These are phyloP conservation scores for Ceryle rudis DNA, from an alignment of 2,797 vertebrate species.

Conservation along the genomic window DNA sequence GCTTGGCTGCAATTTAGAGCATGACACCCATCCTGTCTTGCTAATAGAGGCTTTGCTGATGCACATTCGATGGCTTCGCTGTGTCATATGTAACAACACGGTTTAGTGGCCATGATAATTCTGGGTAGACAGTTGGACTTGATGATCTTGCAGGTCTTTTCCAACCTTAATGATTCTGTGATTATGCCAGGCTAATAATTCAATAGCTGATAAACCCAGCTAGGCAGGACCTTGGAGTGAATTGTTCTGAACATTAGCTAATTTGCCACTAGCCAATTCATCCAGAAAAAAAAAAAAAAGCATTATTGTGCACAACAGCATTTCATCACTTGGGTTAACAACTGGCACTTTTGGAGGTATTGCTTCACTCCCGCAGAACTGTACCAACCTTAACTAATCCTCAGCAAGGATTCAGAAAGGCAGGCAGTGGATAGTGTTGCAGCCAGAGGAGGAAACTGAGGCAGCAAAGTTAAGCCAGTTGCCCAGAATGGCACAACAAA, in stretches of 20 bases:
- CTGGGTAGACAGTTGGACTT: no score
- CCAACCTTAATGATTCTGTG: no score
- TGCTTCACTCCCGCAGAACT: not conserved
- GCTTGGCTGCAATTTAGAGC: not conserved
- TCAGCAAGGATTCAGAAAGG: not conserved
- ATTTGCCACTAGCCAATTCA: constrained; percentile 3
- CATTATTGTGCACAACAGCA: not conserved
- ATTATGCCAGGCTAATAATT: not conserved
- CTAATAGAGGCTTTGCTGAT: not conserved
- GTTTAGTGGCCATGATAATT: no score
- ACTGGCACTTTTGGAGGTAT: not conserved
- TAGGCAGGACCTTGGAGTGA: not conserved
- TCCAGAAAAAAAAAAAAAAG: not conserved
- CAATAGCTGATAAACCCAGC: not conserved
- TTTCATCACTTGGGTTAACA: not conserved
- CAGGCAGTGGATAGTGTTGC: not conserved
- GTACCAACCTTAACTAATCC: not conserved
- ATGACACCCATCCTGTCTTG: not conserved
- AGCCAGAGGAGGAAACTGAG: not conserved
- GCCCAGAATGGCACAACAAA: not conserved
- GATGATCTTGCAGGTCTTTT: no score
- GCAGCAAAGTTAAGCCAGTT: not conserved
- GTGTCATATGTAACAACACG: not conserved
- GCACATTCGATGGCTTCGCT: not conserved
- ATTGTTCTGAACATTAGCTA: not conserved